phyloP scores from a whole-genome alignment of 2,888 invertebrate species.

The Boloria euphrosyne region DNA sequence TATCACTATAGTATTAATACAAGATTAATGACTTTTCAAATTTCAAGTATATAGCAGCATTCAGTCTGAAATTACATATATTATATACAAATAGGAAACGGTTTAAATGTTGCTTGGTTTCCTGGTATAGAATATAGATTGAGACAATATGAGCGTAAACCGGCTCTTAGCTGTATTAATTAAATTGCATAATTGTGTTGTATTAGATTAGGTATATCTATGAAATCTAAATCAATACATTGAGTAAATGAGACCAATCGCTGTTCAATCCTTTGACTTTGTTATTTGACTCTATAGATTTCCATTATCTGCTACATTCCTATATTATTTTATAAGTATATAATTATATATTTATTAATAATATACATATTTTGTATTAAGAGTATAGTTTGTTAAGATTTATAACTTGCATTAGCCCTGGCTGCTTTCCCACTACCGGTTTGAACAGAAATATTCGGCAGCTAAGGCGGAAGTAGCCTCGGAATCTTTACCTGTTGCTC shows the following conservation, averaged over 20 bases:
- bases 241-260: no score
- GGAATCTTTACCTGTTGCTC: slow-evolving; percentile 83
- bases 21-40: background rate
- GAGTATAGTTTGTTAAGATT: slow-evolving; percentile 23
- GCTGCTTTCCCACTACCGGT: slow-evolving; percentile 81
- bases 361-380: background rate
- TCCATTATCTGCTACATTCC: no score
- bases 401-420: slow-evolving; percentile 65
- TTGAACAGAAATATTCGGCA: slow-evolving; percentile 83
- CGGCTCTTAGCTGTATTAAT: slow-evolving; percentile 72
- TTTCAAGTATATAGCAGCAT: no score
- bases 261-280: no score
- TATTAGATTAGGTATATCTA: background rate
- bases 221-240: background rate
- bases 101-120: slow-evolving; percentile 70
- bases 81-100: slow-evolving; percentile 63
- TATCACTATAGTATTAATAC: background rate
- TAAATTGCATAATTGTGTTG: slow-evolving; percentile 29
- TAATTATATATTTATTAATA: background rate
- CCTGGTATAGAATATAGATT: slow-evolving; percentile 76
- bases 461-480: slow-evolving; percentile 83
- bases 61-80: background rate
- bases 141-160: slow-evolving; percentile 77
- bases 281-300: no score
- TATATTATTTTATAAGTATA: no score